phyloP scores from a whole-genome alignment of 2,888 invertebrate species.

The Pseudococcus longispinus region DNA sequence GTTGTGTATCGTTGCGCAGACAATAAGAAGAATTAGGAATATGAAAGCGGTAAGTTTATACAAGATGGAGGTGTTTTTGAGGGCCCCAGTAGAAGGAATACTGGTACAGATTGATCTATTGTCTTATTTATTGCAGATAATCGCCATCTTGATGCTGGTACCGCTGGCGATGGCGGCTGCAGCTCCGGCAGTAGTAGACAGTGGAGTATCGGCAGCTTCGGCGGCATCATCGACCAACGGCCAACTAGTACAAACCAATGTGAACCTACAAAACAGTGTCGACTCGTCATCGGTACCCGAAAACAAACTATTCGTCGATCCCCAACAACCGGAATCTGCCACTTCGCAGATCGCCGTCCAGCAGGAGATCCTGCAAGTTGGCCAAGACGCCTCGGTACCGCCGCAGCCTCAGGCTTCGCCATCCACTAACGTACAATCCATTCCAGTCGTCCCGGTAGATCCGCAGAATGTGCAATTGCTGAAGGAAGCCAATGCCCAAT shows the following conservation, averaged over 20 bases:
- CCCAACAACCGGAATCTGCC: conserved; percentile 15
- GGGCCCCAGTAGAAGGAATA: too few species aligned
- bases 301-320: background rate
- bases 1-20: background rate
- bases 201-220: background rate
- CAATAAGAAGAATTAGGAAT: background rate
- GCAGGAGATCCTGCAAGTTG: background rate
- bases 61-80: too few species aligned
- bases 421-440: background rate
- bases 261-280: conserved; percentile 21
- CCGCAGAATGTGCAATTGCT: conserved; percentile 45
- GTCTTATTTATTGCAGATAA: background rate
- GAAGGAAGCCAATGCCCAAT: conserved; percentile 55
- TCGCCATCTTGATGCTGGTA: background rate
- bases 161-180: background rate
- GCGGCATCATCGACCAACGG: background rate
- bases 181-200: background rate
- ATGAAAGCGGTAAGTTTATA: conserved; percentile 16
- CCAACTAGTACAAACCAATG: conserved; percentile 44
- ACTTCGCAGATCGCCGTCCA: conserved; percentile 43
- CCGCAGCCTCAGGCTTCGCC: background rate
- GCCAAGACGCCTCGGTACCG: background rate
- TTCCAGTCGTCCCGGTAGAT: background rate
- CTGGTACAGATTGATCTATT: too few species aligned
- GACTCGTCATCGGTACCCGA: background rate